These are phyloP conservation scores for Eurosta solidaginis DNA, from an alignment of 1,140 invertebrate species.

Conservation along the genomic window DNA sequence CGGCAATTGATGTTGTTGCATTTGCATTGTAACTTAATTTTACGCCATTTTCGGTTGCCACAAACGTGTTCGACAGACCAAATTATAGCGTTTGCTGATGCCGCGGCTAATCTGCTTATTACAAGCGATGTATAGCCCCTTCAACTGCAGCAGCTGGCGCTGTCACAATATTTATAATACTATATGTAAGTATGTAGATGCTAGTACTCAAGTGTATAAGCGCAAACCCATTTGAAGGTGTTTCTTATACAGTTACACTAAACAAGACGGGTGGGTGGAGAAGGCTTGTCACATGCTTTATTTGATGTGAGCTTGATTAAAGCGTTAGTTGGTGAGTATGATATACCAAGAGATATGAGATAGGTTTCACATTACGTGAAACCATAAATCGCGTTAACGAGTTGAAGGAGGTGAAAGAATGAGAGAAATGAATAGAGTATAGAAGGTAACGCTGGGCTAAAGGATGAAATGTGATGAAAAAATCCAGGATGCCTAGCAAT, in stretches of 20 bases:
- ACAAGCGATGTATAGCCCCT: no score
- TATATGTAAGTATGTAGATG: neutral
- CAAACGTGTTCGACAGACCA: neutral
- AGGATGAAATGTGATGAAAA: neutral
- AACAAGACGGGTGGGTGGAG: conserved; percentile 10
- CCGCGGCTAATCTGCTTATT: neutral
- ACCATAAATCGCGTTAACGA: conserved; percentile 27
- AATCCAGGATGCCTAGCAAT: no score
- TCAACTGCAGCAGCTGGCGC: neutral
- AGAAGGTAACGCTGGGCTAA: neutral
- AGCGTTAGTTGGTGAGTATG: neutral
- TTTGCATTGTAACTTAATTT: conserved; percentile 13
- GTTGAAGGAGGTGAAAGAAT: neutral
- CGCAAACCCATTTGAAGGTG: conserved; percentile 1
- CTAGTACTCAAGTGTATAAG: neutral
- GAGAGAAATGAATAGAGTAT: neutral
- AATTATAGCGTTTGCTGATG: no score
- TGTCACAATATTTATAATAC: neutral
- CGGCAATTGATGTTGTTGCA: neutral
- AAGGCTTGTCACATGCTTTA: conserved; percentile 16
- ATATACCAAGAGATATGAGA: neutral
- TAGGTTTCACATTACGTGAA: conserved; percentile 17
- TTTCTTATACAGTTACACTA: neutral
- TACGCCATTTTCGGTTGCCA: conserved; percentile 13
- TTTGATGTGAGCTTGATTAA: conserved; percentile 20